These are phyloP conservation scores for Chaetoderma sp. DNA, from an alignment of 2,888 invertebrate species.

Conservation along the genomic window DNA sequence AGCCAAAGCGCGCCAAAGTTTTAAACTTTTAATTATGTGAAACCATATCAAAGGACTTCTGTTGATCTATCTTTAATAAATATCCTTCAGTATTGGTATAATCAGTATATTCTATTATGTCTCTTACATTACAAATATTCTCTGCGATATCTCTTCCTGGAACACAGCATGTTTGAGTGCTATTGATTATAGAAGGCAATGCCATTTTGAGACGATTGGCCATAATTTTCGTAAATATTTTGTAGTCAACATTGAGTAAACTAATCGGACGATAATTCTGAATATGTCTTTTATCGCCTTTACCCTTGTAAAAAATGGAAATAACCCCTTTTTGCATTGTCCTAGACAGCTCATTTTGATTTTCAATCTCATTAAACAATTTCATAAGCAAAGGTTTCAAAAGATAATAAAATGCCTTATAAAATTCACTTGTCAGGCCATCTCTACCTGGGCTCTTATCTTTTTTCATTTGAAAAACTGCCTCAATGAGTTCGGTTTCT, in stretches of 20 bases:
- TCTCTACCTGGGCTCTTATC: too few species aligned
- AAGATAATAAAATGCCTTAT: too few species aligned
- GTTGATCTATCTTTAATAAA: slow-evolving; percentile 41
- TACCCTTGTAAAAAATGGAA: too few species aligned
- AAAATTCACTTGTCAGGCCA: too few species aligned
- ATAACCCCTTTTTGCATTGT: too few species aligned
- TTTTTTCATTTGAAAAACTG: too few species aligned
- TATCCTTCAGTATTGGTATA: slow-evolving; percentile 29
- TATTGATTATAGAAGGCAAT: too few species aligned
- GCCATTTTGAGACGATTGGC: slow-evolving; percentile 30
- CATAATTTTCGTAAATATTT: slow-evolving; percentile 39
- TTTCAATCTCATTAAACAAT: too few species aligned
- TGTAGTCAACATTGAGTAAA: slow-evolving; percentile 40
- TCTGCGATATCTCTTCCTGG: slow-evolving; percentile 40
- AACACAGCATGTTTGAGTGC: slow-evolving; percentile 42
- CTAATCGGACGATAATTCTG: slow-evolving; percentile 42
- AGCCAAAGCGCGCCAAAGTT: slow-evolving; percentile 33
- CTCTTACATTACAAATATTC: slow-evolving; percentile 34
- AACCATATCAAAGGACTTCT: slow-evolving; percentile 44
- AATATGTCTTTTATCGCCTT: too few species aligned
- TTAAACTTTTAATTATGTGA: slow-evolving; percentile 36
- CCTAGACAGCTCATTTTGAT: too few species aligned
- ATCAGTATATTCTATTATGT: slow-evolving; percentile 36
- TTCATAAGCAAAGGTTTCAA: too few species aligned
- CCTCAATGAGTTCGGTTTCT: too few species aligned